phyloP scores from a whole-genome alignment of 1,140 invertebrate genomes.

The Drosophila ananassae region DNA sequence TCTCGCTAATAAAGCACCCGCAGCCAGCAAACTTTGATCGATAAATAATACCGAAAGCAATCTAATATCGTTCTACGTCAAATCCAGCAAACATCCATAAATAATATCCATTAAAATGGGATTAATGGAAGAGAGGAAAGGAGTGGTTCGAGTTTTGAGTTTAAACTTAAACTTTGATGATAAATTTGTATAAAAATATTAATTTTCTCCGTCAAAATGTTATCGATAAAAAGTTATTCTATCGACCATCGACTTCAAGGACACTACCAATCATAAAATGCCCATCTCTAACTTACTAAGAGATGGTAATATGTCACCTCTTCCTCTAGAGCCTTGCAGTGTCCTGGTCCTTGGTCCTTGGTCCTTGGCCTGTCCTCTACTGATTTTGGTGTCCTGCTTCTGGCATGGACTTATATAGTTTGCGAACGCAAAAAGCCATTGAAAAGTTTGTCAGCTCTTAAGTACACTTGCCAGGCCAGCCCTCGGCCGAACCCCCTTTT shows the following conservation, averaged over 20 bases:
- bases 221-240: conserved; percentile 4
- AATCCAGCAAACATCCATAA: neutral
- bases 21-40: neutral
- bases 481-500: too few relatives aligned
- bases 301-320: neutral
- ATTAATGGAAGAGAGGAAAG: neutral
- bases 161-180: neutral
- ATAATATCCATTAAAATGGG: neutral
- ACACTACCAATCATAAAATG: neutral
- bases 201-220: neutral
- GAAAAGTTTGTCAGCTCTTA: conserved; percentile 75
- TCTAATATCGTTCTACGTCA: conserved; percentile 7
- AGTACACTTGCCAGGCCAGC: conserved; percentile 55
- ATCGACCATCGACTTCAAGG: neutral
- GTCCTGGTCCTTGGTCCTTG: conserved; percentile 13
- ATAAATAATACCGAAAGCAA: conserved; percentile 21
- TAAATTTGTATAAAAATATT: too few relatives aligned
- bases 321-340: too few relatives aligned
- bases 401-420: conserved; percentile 13
- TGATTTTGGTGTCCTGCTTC: conserved; percentile 1
- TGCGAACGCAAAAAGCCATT: conserved; percentile 65
- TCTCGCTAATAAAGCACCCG: neutral
- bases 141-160: neutral
- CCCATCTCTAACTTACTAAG: conserved; percentile 9
- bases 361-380: conserved; percentile 49